Percentiles rank a stretch among this genome's conserved stretches.
phyloP scores from a whole-genome alignment of 2,113 vertebrate species.

The Anoplopoma fimbria region DNA sequence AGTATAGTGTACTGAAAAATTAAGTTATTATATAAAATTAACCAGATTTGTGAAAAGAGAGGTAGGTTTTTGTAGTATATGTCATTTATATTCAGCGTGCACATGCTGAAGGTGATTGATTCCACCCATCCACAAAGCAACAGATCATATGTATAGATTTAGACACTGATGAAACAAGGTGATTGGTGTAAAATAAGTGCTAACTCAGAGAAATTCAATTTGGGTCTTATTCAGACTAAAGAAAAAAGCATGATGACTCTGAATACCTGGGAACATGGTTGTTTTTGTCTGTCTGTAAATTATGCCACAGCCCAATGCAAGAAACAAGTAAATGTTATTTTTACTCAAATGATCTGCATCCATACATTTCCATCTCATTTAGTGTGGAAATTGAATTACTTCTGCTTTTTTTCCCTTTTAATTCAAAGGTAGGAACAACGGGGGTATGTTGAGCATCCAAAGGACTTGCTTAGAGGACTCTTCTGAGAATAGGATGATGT shows the following conservation, averaged over 20 bases:
- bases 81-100: background rate
- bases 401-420: conserved; percentile 36
- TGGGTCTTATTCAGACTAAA: background rate
- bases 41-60: background rate
- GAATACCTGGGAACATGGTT: conserved; percentile 13
- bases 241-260: conserved; percentile 2
- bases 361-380: conserved; percentile 62
- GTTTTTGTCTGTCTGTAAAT: conserved; percentile 37
- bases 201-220: background rate
- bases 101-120: conserved; percentile 10
- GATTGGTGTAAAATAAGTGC: conserved; percentile 9
- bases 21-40: background rate
- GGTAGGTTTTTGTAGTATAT: background rate
- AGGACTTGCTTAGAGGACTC: conserved; percentile 47
- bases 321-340: conserved; percentile 36
- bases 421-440: conserved; percentile 38
- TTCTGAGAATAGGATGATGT: conserved; percentile 39
- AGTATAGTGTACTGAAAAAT: background rate
- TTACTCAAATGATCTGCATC: conserved; percentile 22
- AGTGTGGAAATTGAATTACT: conserved; percentile 39
- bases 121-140: background rate
- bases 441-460: background rate
- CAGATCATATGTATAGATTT: background rate
- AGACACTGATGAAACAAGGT: conserved; percentile 2
- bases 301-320: conserved; percentile 39